Evolutionary conservation across 1,140 invertebrate species (phyloP).

Genomic region (Drosophila sp.): DNA sequence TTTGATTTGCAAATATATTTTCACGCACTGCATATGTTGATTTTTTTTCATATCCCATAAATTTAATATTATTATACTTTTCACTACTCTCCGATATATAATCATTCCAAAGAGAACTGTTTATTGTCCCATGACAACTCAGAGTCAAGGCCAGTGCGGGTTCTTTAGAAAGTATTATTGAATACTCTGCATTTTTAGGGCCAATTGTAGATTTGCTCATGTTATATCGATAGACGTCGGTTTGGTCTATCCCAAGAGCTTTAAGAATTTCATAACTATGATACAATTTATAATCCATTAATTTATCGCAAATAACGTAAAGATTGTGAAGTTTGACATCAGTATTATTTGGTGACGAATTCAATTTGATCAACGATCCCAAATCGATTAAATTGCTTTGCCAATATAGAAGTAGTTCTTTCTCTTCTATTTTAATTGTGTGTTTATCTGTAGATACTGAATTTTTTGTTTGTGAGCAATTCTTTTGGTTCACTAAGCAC

Average conservation of each 20-base stretch:
- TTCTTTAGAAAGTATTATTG: too few relatives aligned
- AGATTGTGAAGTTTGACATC: neutral
- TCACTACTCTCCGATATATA: neutral
- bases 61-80: neutral
- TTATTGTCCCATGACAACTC: neutral
- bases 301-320: neutral
- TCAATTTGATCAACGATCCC: neutral
- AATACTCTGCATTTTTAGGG: too few relatives aligned
- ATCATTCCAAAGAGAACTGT: neutral
- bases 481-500: neutral
- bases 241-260: neutral
- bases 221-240: neutral
- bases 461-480: neutral
- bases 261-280: neutral
- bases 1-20: constrained; percentile 7
- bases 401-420: neutral
- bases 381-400: neutral
- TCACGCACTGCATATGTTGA: neutral
- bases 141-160: neutral
- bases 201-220: too few relatives aligned
- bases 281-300: neutral
- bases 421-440: neutral
- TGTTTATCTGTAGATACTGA: neutral
- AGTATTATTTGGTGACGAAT: neutral
- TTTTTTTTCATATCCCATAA: neutral